Evolutionary conservation across 2,113 vertebrate genomes (phyloP).

Genomic region (human): GRCh38 chr2:162837501-162838000

Average conservation of each 20-base stretch:
- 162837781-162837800: constrained; percentile 49
- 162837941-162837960: constrained; percentile 75
- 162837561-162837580: neutral
- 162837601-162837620: constrained; percentile 27
- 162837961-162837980: constrained; percentile 57
- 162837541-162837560: constrained; percentile 34
- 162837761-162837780: constrained; percentile 62
- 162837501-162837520: constrained; percentile 41
- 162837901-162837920: constrained; percentile 57
- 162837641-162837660: constrained; percentile 2
- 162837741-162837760: constrained; percentile 61
- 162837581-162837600: neutral
- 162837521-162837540: constrained; percentile 26
- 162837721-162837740: constrained; percentile 46
- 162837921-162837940: constrained; percentile 72
- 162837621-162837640: neutral
- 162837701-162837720: neutral
- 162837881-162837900: neutral
- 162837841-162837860: constrained; percentile 70
- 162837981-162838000: constrained; percentile 64
- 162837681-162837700: constrained; percentile 64
- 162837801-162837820: constrained; percentile 54
- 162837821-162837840: constrained; percentile 52
- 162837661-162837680: constrained; percentile 74
- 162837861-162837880: constrained; percentile 49